Base-by-base conservation (phyloP, 92 coral and sea anemone genomes). In the Epizoanthus ramosus region DNA sequence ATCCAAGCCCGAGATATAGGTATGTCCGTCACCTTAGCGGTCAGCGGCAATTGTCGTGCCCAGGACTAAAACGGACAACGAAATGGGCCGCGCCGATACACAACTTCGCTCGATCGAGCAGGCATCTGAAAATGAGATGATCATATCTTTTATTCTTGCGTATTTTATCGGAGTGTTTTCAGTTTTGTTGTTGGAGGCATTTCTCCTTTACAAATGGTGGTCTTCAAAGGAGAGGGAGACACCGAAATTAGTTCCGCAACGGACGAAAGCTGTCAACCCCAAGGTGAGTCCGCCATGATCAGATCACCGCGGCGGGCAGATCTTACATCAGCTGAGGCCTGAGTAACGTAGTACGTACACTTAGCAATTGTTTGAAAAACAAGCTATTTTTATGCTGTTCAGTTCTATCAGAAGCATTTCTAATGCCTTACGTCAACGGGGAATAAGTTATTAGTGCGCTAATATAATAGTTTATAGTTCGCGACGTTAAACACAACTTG, bases 151-250 rank as follows among this genome's bases (percentile, higher is more conserved):
- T 33, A 86, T 87, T 75, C 89, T 93, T 79, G 94, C 98, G 60
- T 95, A 93, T 74, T 80, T 93, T 60, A 91, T 91, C 83, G 98
- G 98, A 79, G 95, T 95, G 15, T 87, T 95, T 83, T 91, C 95
- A 43, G 94, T 95, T 68, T 86, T 95, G 75, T 88, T 95, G 73
- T 85, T 95, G 31, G 92, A 95, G 67, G 90, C 95, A 21, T 85
- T 95, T 90, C 84, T 92, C 19, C 85, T 95, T 47, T 95, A 92
- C 92, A 94, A 93, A 92, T 95, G 99, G 99, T 97, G 99, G 99
- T 88, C 92, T 35, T 88, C 92, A 25, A 90, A 88, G 71, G 93
- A 80, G 60, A 89, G 37, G 50, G 98, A 97, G 59, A 56, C 85
- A 23, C 99, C 92, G 39, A 87, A 87, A 80, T 81, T 92, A 19